These are phyloP conservation scores for Pogonomyrmex californicus DNA, from an alignment of 1,140 invertebrate genomes.

Conservation along the genomic window DNA sequence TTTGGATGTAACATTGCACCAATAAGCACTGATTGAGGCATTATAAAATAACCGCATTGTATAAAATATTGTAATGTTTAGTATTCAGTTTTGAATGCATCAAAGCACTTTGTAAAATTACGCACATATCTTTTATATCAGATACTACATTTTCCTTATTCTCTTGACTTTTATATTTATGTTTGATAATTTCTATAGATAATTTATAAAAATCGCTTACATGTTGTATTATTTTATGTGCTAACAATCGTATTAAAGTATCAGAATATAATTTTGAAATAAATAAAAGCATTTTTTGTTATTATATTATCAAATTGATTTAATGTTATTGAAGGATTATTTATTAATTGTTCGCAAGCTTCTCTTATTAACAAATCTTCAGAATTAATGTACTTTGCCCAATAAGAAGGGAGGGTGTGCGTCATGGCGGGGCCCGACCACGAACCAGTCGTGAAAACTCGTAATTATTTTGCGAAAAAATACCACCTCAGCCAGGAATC, in stretches of 20 bases:
- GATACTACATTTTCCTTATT: conserved; percentile 1
- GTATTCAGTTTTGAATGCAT: conserved; percentile 5
- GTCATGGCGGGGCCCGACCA: too few relatives aligned
- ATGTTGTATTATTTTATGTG: conserved; percentile 36
- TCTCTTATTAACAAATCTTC: background rate
- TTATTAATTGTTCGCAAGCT: conserved; percentile 8
- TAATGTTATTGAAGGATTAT: conserved; percentile 7
- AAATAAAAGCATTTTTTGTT: conserved; percentile 18
- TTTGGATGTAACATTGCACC: conserved; percentile 1
- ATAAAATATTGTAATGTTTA: conserved; percentile 18
- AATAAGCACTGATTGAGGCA: conserved; percentile 10
- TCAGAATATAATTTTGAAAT: conserved; percentile 14
- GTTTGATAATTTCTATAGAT: conserved; percentile 8
- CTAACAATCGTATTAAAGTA: background rate
- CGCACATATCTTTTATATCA: conserved; percentile 7
- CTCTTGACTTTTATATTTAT: background rate
- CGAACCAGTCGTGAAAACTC: too few relatives aligned
- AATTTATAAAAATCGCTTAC: conserved; percentile 8
- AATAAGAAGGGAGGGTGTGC: too few relatives aligned
- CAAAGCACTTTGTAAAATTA: conserved; percentile 26
- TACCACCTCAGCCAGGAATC: too few relatives aligned
- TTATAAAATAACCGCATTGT: conserved; percentile 5
- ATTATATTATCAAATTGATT: conserved; percentile 35
- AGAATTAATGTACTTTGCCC: background rate
- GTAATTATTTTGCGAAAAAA: too few relatives aligned